A percentile compares a stretch with the other conserved stretches of the same genome.
phyloP scores from a whole-genome alignment of 1,140 invertebrate species.

The Dendroctonus ponderosae region DNA sequence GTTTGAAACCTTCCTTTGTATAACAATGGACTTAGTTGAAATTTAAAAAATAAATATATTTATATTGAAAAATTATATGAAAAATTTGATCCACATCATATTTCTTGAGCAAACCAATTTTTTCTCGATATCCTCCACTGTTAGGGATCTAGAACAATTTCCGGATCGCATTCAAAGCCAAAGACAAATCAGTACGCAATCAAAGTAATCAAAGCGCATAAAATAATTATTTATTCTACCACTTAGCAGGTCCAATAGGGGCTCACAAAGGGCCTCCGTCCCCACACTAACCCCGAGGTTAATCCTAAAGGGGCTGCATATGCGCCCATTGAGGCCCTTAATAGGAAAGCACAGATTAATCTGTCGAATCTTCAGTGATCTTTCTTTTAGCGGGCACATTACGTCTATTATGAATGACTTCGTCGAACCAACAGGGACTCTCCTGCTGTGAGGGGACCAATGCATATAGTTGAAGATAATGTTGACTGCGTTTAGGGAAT shows the following conservation, averaged over 20 bases:
- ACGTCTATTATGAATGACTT: conserved; percentile 45
- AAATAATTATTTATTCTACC: conserved; percentile 30
- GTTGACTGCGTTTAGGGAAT: background rate
- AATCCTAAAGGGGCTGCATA: conserved; percentile 36
- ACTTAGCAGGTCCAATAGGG: conserved; percentile 14
- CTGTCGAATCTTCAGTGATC: conserved; percentile 42
- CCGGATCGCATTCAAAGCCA: too few species aligned
- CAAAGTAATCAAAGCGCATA: conserved; percentile 14
- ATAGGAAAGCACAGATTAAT: conserved; percentile 46
- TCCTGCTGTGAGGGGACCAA: conserved; percentile 4
- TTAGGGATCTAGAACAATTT: too few species aligned
- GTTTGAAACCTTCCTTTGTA: too few species aligned
- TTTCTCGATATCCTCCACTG: too few species aligned
- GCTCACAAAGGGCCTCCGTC: conserved; percentile 8
- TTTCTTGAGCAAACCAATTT: too few species aligned
- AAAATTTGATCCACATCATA: too few species aligned
- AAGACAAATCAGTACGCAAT: too few species aligned
- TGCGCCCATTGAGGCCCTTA: conserved; percentile 43
- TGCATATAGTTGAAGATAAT: background rate
- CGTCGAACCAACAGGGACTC: conserved; percentile 26
- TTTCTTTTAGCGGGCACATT: conserved; percentile 44
- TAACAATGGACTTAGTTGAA: too few species aligned
- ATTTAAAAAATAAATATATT: too few species aligned
- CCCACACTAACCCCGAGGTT: conserved; percentile 20
- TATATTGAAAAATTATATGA: too few species aligned